Evolutionary conservation across 2,888 invertebrate genomes (phyloP).

Genomic region (Drosophila setosimentum): DNA sequence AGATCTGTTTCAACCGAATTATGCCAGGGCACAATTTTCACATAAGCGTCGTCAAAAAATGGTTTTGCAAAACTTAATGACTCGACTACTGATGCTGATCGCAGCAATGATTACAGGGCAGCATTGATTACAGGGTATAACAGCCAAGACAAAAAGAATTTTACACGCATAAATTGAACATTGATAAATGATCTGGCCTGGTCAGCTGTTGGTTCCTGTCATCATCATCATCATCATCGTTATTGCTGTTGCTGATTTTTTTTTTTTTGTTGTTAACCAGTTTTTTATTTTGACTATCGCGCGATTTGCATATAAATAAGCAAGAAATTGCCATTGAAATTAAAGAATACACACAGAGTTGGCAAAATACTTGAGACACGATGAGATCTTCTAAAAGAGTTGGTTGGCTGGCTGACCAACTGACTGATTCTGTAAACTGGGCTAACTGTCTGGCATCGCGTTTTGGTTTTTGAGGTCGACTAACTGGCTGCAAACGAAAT

Average conservation of each 20-base stretch:
- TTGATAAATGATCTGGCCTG: constrained; percentile 74
- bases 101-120: neutral
- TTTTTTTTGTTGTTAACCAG: constrained; percentile 30
- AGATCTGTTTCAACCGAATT: neutral
- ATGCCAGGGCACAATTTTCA: neutral
- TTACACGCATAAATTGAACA: constrained; percentile 46
- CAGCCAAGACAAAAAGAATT: constrained; percentile 10
- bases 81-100: neutral
- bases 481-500: constrained; percentile 71
- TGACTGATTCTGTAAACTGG: constrained; percentile 59
- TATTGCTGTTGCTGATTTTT: constrained; percentile 19
- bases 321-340: constrained; percentile 65
- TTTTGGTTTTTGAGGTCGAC: constrained; percentile 63
- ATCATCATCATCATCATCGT: neutral
- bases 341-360: constrained; percentile 28
- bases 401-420: constrained; percentile 13
- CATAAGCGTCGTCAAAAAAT: neutral
- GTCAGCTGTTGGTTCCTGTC: constrained; percentile 46
- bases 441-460: constrained; percentile 59
- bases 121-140: constrained; percentile 33
- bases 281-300: constrained; percentile 56
- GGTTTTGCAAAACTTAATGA: neutral
- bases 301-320: constrained; percentile 77
- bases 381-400: constrained; percentile 15
- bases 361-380: constrained; percentile 38